These are phyloP conservation scores for Odocoileus hemionus DNA, from an alignment of 2,113 vertebrate genomes.

Conservation along the genomic window DNA sequence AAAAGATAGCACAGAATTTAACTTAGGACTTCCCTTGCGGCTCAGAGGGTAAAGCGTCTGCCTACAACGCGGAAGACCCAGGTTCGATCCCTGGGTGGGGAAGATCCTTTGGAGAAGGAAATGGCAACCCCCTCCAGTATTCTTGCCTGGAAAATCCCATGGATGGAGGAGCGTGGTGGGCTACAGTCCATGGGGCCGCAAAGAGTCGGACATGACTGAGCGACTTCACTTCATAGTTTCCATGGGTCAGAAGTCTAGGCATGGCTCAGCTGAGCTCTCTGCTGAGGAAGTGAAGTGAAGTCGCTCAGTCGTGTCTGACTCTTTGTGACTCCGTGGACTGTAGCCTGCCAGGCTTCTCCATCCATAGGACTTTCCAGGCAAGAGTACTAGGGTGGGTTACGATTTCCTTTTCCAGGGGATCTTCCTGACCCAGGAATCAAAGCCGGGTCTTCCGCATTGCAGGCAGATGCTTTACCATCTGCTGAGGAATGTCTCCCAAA, in stretches of 20 bases:
- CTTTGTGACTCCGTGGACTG: neutral
- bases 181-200: too few relatives aligned
- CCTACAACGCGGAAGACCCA: too few relatives aligned
- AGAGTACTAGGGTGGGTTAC: neutral
- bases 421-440: neutral
- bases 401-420: neutral
- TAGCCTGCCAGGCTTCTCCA: neutral
- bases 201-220: too few relatives aligned
- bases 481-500: neutral
- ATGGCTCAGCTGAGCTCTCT: neutral
- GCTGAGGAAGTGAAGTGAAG: neutral
- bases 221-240: accelerated
- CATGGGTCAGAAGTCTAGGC: neutral
- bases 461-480: neutral
- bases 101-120: too few relatives aligned
- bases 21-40: too few relatives aligned
- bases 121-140: too few relatives aligned
- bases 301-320: neutral
- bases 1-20: accelerated
- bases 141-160: too few relatives aligned
- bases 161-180: too few relatives aligned
- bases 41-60: too few relatives aligned
- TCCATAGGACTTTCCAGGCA: neutral
- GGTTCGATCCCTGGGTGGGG: too few relatives aligned
- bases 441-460: accelerated